Evolutionary conservation across 92 coral and sea anemone genomes (phyloP).

Genomic region (Phenganax subtilis): DNA sequence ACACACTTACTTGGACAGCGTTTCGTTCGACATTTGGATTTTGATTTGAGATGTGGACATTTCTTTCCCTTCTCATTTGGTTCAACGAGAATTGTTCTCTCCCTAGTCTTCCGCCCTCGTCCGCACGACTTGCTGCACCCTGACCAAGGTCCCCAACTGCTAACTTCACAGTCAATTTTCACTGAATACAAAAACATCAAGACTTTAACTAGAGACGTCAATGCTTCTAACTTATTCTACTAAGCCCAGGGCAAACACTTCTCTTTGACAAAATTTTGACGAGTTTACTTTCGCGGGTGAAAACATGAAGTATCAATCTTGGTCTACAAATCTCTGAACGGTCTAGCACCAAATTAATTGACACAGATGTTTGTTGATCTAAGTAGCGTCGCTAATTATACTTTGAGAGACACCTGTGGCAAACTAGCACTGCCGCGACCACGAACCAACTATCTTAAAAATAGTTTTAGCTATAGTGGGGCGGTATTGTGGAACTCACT

Average conservation of each 20-base stretch:
- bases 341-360: background rate
- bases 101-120: background rate
- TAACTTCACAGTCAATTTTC: constrained; percentile 23
- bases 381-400: too few species aligned
- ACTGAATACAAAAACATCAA: background rate
- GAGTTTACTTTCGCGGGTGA: too few species aligned
- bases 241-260: too few species aligned
- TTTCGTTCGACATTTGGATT: background rate
- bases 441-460: too few species aligned
- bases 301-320: too few species aligned
- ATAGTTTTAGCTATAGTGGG: too few species aligned
- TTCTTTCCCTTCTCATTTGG: constrained; percentile 1
- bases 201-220: background rate
- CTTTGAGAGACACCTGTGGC: too few species aligned
- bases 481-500: too few species aligned
- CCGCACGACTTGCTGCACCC: constrained; percentile 26
- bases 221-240: background rate
- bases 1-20: constrained; percentile 14
- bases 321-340: too few species aligned
- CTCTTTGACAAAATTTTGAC: too few species aligned
- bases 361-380: background rate
- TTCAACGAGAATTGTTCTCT: background rate
- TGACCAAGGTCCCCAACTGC: constrained; percentile 1
- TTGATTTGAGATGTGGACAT: constrained; percentile 7
- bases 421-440: too few species aligned